These are phyloP conservation scores for Germaria angustata DNA, from an alignment of 2,888 invertebrate genomes.

Conservation along the genomic window DNA sequence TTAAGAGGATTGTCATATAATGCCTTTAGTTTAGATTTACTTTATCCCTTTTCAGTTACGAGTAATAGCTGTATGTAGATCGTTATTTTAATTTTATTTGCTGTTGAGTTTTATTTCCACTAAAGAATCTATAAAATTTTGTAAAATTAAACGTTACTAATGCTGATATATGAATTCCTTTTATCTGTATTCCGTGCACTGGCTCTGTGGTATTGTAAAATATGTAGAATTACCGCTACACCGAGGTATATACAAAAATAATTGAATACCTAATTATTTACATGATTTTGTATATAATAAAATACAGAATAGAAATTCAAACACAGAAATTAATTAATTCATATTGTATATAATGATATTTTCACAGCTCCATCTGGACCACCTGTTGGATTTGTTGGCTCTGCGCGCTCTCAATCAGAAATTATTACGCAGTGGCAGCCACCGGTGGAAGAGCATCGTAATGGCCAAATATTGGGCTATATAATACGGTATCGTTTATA, in stretches of 20 bases:
- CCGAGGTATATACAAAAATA: slow-evolving; percentile 76
- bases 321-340: not conserved
- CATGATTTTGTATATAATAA: slow-evolving; percentile 7
- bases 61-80: too few species aligned
- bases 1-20: not conserved
- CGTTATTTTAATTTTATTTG: slow-evolving; percentile 7
- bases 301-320: not conserved
- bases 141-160: slow-evolving; percentile 61
- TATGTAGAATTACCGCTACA: slow-evolving; percentile 79
- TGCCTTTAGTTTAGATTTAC: not conserved
- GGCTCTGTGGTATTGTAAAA: slow-evolving; percentile 71
- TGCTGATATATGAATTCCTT: slow-evolving; percentile 68
- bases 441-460: slow-evolving; percentile 95
- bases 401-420: slow-evolving; percentile 95
- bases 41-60: not conserved
- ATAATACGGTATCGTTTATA: slow-evolving; percentile 93
- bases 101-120: slow-evolving; percentile 17
- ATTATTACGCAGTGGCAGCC: slow-evolving; percentile 99
- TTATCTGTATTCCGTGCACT: slow-evolving; percentile 70
- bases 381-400: slow-evolving; percentile 96
- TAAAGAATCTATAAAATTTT: slow-evolving; percentile 24
- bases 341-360: not conserved
- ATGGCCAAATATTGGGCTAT: slow-evolving; percentile 96
- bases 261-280: slow-evolving; percentile 2
- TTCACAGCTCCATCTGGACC: slow-evolving; percentile 95